These are phyloP conservation scores for Corydoras maculifer DNA, from an alignment of 2,113 vertebrate genomes.

Conservation along the genomic window DNA sequence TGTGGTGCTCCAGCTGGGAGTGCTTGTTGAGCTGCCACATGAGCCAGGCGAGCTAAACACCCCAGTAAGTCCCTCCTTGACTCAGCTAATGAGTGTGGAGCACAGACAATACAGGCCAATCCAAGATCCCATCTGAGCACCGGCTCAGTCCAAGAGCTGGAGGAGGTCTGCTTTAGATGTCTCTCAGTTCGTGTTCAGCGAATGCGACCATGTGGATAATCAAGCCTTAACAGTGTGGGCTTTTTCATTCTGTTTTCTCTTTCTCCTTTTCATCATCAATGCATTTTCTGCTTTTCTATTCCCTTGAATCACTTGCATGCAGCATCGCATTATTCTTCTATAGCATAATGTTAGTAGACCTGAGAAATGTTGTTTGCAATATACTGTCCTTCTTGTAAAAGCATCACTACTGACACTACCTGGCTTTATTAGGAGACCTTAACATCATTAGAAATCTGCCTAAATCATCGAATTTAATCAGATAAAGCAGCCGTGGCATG, in stretches of 20 bases:
- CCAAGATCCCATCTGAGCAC: slow-evolving; percentile 39
- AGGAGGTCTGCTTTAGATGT: slow-evolving; percentile 39
- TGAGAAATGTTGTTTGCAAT: neutral
- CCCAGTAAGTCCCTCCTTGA: slow-evolving; percentile 49
- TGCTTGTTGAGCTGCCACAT: slow-evolving; percentile 46
- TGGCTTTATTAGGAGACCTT: neutral
- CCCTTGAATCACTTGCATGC: slow-evolving; percentile 12
- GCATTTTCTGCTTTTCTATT: slow-evolving; percentile 11
- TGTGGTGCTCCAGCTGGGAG: slow-evolving; percentile 47
- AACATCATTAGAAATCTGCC: slow-evolving; percentile 19
- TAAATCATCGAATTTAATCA: slow-evolving; percentile 28
- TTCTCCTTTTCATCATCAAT: slow-evolving; percentile 22
- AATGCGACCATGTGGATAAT: slow-evolving; percentile 39
- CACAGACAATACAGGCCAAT: slow-evolving; percentile 47
- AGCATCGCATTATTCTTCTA: slow-evolving; percentile 2
- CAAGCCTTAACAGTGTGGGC: slow-evolving; percentile 24
- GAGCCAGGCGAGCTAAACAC: slow-evolving; percentile 40
- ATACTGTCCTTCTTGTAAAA: neutral
- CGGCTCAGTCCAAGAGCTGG: slow-evolving; percentile 35
- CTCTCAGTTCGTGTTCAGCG: slow-evolving; percentile 35
- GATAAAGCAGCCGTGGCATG: slow-evolving; percentile 31
- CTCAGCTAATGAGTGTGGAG: slow-evolving; percentile 49
- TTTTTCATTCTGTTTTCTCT: slow-evolving; percentile 15
- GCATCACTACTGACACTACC: neutral
- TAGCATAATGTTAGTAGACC: neutral